Percentiles rank a stretch among this genome's conserved stretches.
Evolutionary conservation across 2,797 vertebrate genomes (phyloP).

Genomic region (Bradypus variegatus): DNA sequence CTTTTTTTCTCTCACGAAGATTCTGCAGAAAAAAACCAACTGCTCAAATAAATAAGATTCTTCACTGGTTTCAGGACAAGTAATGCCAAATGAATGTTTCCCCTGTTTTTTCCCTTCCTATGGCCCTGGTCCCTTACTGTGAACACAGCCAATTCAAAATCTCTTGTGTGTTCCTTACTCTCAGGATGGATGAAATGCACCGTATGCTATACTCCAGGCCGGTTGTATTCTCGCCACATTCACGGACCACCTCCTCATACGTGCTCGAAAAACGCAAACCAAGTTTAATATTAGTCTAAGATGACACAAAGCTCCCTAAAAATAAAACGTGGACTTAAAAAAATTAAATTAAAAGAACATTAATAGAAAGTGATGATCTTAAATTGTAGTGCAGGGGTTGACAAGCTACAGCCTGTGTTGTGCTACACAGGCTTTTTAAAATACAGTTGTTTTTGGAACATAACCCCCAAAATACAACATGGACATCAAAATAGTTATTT

Average conservation of each 20-base stretch:
- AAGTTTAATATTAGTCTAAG: background rate
- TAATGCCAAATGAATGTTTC: background rate
- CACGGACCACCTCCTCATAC: background rate
- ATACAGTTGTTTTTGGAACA: background rate
- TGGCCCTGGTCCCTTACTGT: background rate
- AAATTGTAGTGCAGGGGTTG: background rate
- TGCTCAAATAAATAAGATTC: slow-evolving; percentile 5
- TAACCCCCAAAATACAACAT: no score
- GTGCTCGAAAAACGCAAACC: background rate
- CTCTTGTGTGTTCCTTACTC: background rate
- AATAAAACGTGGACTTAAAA: background rate
- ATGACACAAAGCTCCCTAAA: slow-evolving; percentile 1
- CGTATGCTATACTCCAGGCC: background rate
- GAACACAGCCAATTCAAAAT: background rate
- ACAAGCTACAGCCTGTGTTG: background rate
- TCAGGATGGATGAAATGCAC: background rate
- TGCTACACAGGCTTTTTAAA: background rate
- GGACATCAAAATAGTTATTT: background rate
- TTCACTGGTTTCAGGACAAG: background rate
- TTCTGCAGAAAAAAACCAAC: background rate
- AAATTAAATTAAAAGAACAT: background rate
- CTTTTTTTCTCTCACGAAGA: background rate
- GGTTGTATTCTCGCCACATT: background rate
- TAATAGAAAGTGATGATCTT: background rate
- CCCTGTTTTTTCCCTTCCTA: background rate